Evolutionary conservation across 2,888 invertebrate genomes (phyloP).

Genomic region (Macropis europaea): DNA sequence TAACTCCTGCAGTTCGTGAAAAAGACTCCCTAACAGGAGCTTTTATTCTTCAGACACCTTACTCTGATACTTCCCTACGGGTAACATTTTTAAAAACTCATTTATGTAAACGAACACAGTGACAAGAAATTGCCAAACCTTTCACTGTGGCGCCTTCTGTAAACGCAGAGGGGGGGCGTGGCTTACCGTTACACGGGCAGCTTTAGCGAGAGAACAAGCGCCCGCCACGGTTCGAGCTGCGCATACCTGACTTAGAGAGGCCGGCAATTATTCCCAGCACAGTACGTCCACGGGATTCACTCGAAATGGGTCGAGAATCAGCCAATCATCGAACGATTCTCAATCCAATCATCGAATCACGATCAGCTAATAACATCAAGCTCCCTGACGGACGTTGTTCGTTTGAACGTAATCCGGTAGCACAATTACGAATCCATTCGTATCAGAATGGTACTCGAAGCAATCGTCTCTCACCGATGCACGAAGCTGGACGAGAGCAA

Average conservation of each 20-base stretch:
- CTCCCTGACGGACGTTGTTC: slow-evolving; percentile 33
- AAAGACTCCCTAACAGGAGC: too few relatives aligned
- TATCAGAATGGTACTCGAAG: slow-evolving; percentile 46
- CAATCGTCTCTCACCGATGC: slow-evolving; percentile 48
- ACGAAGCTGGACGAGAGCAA: not conserved
- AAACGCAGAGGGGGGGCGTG: too few relatives aligned
- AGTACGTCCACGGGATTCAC: not conserved
- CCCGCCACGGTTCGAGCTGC: not conserved
- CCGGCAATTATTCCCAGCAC: not conserved
- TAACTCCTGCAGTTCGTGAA: too few relatives aligned
- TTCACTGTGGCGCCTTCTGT: too few relatives aligned
- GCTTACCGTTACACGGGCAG: too few relatives aligned
- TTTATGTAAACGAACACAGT: too few relatives aligned
- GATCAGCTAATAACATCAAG: slow-evolving; percentile 2
- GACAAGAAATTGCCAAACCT: too few relatives aligned
- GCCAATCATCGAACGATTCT: slow-evolving; percentile 3
- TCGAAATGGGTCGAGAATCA: not conserved
- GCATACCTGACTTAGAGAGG: not conserved
- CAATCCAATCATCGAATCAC: slow-evolving; percentile 13
- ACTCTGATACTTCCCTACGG: too few relatives aligned
- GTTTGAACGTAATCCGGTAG: slow-evolving; percentile 41
- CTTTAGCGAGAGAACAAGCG: too few relatives aligned
- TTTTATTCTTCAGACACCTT: too few relatives aligned
- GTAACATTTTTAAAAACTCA: too few relatives aligned
- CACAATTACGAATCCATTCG: slow-evolving; percentile 47